These are phyloP conservation scores for Chaetogeoica ovagalla DNA, from an alignment of 2,888 invertebrate species.

Conservation along the genomic window DNA sequence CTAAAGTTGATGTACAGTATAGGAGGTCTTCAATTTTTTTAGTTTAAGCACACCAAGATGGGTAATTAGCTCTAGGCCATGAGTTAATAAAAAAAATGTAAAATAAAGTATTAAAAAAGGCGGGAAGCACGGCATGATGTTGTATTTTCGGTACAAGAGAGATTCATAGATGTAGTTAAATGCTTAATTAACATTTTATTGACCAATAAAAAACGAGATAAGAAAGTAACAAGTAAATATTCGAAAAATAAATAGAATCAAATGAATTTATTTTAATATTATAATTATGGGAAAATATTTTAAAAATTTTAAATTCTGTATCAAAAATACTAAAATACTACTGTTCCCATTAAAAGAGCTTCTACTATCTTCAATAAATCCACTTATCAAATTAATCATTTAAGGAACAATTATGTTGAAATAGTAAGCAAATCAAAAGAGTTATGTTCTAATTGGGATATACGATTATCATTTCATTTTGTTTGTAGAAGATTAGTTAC, in stretches of 20 bases:
- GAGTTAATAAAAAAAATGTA: background rate
- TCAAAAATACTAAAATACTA: conserved; percentile 1
- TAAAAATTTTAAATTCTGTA: background rate
- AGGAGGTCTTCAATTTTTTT: background rate
- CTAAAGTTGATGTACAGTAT: background rate
- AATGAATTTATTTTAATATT: conserved; percentile 25
- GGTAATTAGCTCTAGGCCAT: background rate
- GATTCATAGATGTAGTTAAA: conserved; percentile 10
- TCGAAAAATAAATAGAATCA: background rate
- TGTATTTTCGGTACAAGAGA: conserved; percentile 6
- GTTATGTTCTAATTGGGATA: conserved; percentile 17
- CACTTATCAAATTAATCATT: conserved; percentile 9
- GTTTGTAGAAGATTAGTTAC: background rate
- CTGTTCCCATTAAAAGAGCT: background rate
- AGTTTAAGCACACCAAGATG: background rate
- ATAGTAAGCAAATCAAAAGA: conserved; percentile 12
- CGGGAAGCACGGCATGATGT: background rate
- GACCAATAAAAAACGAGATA: background rate
- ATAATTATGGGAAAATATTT: conserved; percentile 22
- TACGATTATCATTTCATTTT: conserved; percentile 19
- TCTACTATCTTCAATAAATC: conserved; percentile 5
- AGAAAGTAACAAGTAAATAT: background rate
- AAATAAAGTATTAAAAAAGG: background rate
- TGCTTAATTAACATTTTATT: background rate
- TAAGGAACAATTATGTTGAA: conserved; percentile 5